Evolutionary conservation across 2,888 invertebrate species (phyloP).

Genomic region (Troides oblongomaculatus): DNA sequence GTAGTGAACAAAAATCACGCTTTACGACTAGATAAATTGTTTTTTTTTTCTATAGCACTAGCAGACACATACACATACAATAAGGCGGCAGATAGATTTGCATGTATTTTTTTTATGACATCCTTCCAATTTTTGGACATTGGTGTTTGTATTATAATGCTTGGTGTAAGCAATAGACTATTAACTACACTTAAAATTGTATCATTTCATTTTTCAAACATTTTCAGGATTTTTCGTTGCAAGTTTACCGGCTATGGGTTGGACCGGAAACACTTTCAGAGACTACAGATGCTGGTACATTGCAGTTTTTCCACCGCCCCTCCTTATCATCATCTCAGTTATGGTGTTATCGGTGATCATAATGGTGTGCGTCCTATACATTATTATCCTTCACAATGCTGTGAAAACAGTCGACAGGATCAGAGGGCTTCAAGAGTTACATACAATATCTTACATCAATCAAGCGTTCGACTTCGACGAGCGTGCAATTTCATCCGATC

Average conservation of each 20-base stretch:
- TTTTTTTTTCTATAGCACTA: not conserved
- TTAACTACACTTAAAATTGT: not conserved
- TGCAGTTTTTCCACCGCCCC: constrained; percentile 71
- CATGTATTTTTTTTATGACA: too few relatives aligned
- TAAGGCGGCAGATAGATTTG: too few relatives aligned
- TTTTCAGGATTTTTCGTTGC: constrained; percentile 54
- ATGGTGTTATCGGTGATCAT: constrained; percentile 69
- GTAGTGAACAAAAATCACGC: not conserved
- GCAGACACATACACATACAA: not conserved
- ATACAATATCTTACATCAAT: constrained; percentile 43
- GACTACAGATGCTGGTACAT: constrained; percentile 81
- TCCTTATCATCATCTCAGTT: constrained; percentile 71
- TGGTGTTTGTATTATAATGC: too few relatives aligned
- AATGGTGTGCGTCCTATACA: constrained; percentile 67
- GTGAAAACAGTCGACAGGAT: constrained; percentile 74
- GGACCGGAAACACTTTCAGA: constrained; percentile 69
- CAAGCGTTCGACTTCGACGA: constrained; percentile 34
- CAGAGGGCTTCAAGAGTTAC: constrained; percentile 53
- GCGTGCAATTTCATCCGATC: constrained; percentile 43
- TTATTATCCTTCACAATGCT: constrained; percentile 77
- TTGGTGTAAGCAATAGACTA: not conserved
- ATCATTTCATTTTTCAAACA: not conserved
- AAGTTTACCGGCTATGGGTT: constrained; percentile 56
- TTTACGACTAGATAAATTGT: not conserved
- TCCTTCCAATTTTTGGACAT: too few relatives aligned